These are phyloP conservation scores for Thalassophryne amazonica DNA, from an alignment of 2,797 vertebrate genomes.

Conservation along the genomic window DNA sequence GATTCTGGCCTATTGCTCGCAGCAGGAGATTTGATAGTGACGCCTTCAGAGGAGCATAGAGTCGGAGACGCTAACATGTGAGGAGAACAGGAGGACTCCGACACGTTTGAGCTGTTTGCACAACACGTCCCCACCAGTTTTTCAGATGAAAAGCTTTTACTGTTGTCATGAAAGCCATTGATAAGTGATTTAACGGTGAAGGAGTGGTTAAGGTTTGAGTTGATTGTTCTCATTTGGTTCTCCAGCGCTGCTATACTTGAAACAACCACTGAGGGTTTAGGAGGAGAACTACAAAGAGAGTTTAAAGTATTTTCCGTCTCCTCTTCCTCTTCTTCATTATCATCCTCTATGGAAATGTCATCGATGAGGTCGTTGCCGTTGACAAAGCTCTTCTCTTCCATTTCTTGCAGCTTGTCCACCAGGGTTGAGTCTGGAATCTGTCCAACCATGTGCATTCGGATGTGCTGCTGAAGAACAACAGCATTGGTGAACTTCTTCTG, in stretches of 20 bases:
- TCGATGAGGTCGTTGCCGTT: conserved; percentile 85
- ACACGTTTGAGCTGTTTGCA: conserved; percentile 79
- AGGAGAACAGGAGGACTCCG: conserved; percentile 83
- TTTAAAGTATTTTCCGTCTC: conserved; percentile 67
- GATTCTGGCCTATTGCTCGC: conserved; percentile 74
- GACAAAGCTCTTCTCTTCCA: conserved; percentile 84
- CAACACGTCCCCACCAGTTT: conserved; percentile 81
- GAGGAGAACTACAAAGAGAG: conserved; percentile 76
- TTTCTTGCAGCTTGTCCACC: conserved; percentile 80
- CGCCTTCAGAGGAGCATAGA: conserved; percentile 80
- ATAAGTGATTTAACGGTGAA: conserved; percentile 76
- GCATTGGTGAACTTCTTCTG: conserved; percentile 99
- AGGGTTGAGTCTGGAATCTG: conserved; percentile 85
- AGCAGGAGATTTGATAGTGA: conserved; percentile 79
- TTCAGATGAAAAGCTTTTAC: conserved; percentile 75
- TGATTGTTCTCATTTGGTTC: conserved; percentile 90
- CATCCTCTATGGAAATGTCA: conserved; percentile 87
- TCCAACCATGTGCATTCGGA: conserved; percentile 97
- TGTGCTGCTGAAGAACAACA: conserved; percentile 95
- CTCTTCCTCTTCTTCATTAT: conserved; percentile 70
- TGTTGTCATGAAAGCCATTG: conserved; percentile 83
- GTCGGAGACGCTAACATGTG: conserved; percentile 75
- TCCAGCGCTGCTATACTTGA: conserved; percentile 87
- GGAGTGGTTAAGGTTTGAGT: conserved; percentile 81
- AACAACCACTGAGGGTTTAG: conserved; percentile 78